phyloP scores from a whole-genome alignment of 1,140 invertebrate species.

The Pachyrhynchus sulphureomaculatus region DNA sequence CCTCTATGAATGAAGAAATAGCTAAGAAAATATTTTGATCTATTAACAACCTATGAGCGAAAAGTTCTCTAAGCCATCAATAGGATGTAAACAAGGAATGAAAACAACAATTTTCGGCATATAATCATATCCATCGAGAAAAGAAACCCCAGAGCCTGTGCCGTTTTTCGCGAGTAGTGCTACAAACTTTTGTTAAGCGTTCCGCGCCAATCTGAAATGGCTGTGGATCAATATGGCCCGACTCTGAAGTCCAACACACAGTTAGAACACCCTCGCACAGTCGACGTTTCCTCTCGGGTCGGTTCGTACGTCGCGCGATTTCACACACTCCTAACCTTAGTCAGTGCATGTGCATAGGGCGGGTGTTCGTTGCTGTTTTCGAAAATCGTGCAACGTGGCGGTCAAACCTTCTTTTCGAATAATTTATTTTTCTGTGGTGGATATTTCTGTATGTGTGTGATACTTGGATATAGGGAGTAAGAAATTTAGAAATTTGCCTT shows the following conservation, averaged over 20 bases:
- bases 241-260: constrained; percentile 17
- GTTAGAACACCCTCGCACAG: constrained; percentile 22
- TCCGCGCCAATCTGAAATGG: constrained; percentile 27
- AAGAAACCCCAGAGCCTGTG: neutral
- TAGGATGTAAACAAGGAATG: constrained; percentile 10
- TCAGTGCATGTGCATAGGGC: no score
- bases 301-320: neutral
- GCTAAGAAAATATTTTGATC: no score
- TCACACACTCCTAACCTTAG: constrained; percentile 1
- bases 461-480: no score
- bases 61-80: no score
- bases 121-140: constrained; percentile 18
- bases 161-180: constrained; percentile 8
- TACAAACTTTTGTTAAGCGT: constrained; percentile 22
- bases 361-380: no score
- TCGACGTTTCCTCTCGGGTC: constrained; percentile 6
- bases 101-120: constrained; percentile 26
- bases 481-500: no score
- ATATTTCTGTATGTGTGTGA: no score
- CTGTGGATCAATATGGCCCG: constrained; percentile 23
- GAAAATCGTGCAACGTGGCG: no score
- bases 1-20: no score
- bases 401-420: no score
- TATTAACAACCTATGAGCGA: no score
- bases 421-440: no score